Evolutionary conservation across 2,797 vertebrate genomes (phyloP), one percentile per base, ranked within the genome.

Genomic region (Luscinia megarhynchos): DNA sequence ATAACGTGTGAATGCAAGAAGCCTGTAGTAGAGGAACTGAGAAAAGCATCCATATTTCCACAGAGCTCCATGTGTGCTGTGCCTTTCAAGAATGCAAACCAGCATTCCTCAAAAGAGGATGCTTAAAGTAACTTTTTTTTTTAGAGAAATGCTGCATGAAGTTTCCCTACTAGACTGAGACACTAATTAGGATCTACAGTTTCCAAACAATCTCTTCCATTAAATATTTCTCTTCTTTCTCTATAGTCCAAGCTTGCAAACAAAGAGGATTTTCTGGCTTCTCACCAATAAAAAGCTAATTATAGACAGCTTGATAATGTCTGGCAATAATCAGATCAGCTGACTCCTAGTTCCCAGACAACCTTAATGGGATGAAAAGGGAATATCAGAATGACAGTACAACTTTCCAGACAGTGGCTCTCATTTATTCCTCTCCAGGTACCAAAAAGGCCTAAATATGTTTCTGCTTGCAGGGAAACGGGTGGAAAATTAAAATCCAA

Each of bases 301-400:
- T 97, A 94, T 80, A 95, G 92, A 51, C 75, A 90, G 89, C 77
- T 92, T 96, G 96, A 94, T 95, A 86, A 92, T 89, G 80, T 91
- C 90, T 94, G 90, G 85, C 89, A 95, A 95, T 93, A 95, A 94
- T 88, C 79, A 92, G 45, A 95, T 96, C 92, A 92, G 68, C 76
- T 95, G 95, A 96, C 45, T 92, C 74, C 67, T 48, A 63, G 58
- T 77, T 94, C 82, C 83, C 11, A 59, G 75, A 92, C 83, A 94
- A 89, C 27, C 74, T 88, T 87, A 82, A 84, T 92, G 87, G 87
- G 64, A 82, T 96, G 79, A 83, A 90, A 82, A 88, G 68, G 74
- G 84, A 94, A 4, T 87, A 95, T 48, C 50, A 64, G 67, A 95
- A 94, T 45, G 51, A 69, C 38, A 79, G 29, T 41, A 93, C 68